Conservation (phyloP, 2,113 vertebrate species). For the Ammodytes marinus region DNA sequence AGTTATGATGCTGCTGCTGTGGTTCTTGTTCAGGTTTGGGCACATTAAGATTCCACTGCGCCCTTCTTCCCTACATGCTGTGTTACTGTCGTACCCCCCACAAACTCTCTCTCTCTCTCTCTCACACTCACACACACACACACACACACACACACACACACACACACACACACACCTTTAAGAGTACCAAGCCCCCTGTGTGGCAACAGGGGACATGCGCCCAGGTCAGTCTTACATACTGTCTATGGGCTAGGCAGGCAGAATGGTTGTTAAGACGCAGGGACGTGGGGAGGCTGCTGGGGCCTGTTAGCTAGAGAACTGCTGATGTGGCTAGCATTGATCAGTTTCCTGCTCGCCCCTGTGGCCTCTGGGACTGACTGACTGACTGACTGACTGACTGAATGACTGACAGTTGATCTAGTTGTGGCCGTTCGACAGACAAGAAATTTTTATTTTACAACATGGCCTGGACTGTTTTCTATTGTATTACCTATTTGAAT, state of each 20-base stretch:
- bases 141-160: too few relatives aligned
- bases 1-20: constrained; percentile 49
- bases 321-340: constrained; percentile 75
- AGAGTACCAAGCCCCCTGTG: constrained; percentile 54
- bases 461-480: constrained; percentile 23
- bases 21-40: constrained; percentile 49
- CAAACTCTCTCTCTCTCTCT: neutral
- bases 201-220: constrained; percentile 20
- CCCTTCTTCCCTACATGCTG: constrained; percentile 34
- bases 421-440: constrained; percentile 21
- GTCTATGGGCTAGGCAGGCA: constrained; percentile 26
- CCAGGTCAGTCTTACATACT: constrained; percentile 15
- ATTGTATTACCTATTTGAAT: constrained; percentile 2
- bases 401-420: constrained; percentile 27
- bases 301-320: constrained; percentile 67
- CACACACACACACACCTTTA: constrained; percentile 10
- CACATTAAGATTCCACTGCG: constrained; percentile 59
- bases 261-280: constrained; percentile 51
- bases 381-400: constrained; percentile 9
- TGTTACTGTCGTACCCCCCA: constrained; percentile 34
- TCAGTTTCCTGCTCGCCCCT: constrained; percentile 56
- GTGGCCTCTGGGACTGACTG: constrained; percentile 50
- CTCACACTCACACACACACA: too few relatives aligned
- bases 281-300: constrained; percentile 46
- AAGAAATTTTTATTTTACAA: constrained; percentile 17